Percentiles rank a stretch among this genome's conserved stretches.
Conservation (phyloP, 2,797 vertebrate genomes). For the Fistularia commersonii region DNA sequence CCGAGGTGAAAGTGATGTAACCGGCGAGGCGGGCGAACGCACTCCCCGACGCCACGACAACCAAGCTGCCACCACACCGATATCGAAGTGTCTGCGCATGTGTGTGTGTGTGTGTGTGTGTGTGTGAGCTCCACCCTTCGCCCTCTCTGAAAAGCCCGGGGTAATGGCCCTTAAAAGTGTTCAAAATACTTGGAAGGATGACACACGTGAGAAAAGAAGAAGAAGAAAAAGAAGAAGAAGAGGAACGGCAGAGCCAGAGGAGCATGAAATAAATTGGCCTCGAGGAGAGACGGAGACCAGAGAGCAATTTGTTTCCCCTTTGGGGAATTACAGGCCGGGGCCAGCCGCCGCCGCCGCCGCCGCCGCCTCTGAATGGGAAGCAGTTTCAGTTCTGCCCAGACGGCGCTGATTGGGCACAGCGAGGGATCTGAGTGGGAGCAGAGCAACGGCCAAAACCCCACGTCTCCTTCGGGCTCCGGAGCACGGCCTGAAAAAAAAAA, state of each 20-base stretch:
- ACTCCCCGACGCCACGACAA: too few relatives aligned
- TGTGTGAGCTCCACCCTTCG: conserved; percentile 38
- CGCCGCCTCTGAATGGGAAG: conserved; percentile 65
- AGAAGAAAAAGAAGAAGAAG: too few relatives aligned
- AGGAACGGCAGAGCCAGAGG: conserved; percentile 51
- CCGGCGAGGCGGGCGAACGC: too few relatives aligned
- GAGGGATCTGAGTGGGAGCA: conserved; percentile 52
- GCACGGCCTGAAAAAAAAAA: conserved; percentile 39
- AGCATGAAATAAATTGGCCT: conserved; percentile 62
- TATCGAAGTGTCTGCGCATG: background rate
- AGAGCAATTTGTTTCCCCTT: conserved; percentile 69
- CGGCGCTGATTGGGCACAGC: conserved; percentile 55
- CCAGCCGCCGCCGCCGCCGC: too few relatives aligned
- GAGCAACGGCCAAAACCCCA: conserved; percentile 57
- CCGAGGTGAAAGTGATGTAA: too few relatives aligned
- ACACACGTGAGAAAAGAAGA: too few relatives aligned
- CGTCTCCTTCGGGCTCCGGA: conserved; percentile 50
- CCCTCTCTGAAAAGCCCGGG: conserved; percentile 35
- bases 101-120: conserved; percentile 21
- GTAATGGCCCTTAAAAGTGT: conserved; percentile 55
- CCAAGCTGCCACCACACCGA: background rate
- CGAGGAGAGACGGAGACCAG: conserved; percentile 58
- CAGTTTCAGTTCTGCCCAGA: conserved; percentile 63
- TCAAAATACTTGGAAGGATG: conserved; percentile 65
- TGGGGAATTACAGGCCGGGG: conserved; percentile 61